Evolutionary conservation across 2,797 vertebrate species (phyloP).

Genomic region (Tamandua tetradactyla): DNA sequence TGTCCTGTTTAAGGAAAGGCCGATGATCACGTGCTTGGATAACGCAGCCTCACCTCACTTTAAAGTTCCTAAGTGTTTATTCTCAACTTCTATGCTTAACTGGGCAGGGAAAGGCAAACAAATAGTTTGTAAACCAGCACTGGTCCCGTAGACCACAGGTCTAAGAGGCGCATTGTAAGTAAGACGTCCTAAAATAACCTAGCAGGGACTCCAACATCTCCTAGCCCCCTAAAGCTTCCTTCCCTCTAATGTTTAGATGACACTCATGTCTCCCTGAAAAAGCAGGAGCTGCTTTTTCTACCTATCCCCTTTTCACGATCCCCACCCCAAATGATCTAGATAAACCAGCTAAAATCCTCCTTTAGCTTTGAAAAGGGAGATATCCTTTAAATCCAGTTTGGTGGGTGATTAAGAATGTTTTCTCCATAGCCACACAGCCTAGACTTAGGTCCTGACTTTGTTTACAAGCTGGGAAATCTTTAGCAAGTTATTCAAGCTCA

Average conservation of each 20-base stretch:
- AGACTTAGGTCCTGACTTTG: neutral
- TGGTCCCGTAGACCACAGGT: neutral
- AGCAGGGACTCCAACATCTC: neutral
- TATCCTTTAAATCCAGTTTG: neutral
- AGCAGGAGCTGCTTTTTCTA: neutral
- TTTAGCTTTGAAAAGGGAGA: neutral
- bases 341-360: neutral
- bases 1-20: neutral
- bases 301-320: neutral
- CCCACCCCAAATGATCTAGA: neutral
- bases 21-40: neutral
- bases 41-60: neutral
- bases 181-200: neutral
- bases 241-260: neutral
- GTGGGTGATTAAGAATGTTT: neutral
- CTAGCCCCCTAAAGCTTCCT: neutral
- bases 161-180: neutral
- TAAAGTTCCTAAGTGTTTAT: neutral
- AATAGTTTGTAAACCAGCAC: neutral
- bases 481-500: too few species aligned
- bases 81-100: neutral
- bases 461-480: neutral
- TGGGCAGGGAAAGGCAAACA: neutral
- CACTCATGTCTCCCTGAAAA: neutral
- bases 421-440: neutral